A percentile compares a stretch with the other conserved stretches of the same genome.
phyloP scores from a whole-genome alignment of 2,113 vertebrate species.

The Erpornis zantholeuca region DNA sequence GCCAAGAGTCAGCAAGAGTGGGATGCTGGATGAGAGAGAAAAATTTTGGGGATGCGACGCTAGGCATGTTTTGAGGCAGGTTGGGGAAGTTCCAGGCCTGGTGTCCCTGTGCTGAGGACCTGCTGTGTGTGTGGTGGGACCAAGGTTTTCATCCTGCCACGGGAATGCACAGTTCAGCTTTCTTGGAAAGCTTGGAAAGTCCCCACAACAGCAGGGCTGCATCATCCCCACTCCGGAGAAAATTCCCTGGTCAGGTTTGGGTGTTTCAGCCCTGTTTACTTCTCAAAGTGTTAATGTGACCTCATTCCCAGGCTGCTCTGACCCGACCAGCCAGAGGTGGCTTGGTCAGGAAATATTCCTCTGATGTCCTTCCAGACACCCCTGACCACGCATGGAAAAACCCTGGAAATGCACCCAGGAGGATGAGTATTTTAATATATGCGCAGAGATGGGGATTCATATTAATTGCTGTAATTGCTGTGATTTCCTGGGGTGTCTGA shows the following conservation, averaged over 20 bases:
- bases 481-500: background rate
- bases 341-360: background rate
- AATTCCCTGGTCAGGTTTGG: background rate
- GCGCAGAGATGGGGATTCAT: background rate
- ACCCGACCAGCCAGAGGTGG: background rate
- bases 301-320: background rate
- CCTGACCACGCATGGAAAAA: background rate
- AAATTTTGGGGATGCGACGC: fast-evolving
- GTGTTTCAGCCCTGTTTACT: background rate
- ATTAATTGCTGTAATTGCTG: background rate
- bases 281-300: background rate
- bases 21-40: fast-evolving
- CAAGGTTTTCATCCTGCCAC: background rate
- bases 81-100: background rate
- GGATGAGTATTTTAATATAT: fast-evolving
- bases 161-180: conserved; percentile 11
- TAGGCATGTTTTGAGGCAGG: background rate
- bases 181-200: background rate
- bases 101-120: background rate
- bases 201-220: background rate
- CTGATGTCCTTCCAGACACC: background rate
- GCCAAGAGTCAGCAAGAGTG: background rate
- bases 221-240: background rate
- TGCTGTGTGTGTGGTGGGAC: background rate
- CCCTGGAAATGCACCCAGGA: background rate